Base-by-base conservation (phyloP, 2,113 vertebrate genomes). In the Larimichthys polyactis region DNA sequence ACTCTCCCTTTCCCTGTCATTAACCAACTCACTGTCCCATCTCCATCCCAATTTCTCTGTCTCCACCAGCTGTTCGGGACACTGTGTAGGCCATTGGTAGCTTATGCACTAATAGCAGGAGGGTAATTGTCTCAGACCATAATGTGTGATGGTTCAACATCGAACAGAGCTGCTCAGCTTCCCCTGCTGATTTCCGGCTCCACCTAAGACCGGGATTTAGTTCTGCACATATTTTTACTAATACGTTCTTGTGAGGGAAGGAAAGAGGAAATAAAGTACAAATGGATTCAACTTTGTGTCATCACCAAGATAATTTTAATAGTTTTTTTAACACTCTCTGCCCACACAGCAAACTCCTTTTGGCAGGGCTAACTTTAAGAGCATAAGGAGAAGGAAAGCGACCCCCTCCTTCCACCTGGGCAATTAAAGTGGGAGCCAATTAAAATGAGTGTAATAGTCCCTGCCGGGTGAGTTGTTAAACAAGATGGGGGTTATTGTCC, bases 401-500 rank as follows among this genome's bases (percentile, higher is more conserved):
- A 84, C 90, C 90, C 86, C 93, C 87, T 84, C 75, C 81, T 87
- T 96, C 95, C 94, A 96, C 94, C 90, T 95, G 93, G 94, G 94
- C 94, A 95, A 95, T 97, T 97, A 96, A 96, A 96, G 87, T 87
- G 86, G 91, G 76, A 96, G 94, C 92, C 95, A 96, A 97, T 97
- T 97, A 97, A 97, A 96, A 93, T 85, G 88, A 94, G 93, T 92
- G 93, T 95, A 96, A 96, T 97, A 95, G 95, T 92, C 93, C 95
- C 95, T 96, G 95, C 93, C 93, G 95, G 93, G 95, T 93, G 95
- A 94, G 96, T 93, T 96, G 96, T 96, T 96, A 96, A 96, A 96
- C 96, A 96, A 96, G 96, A 96, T 95, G 93, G 95, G 95, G 96
- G 96, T 97, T 96, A 96, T 96, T 96, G 96, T 96, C 96, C 95